Evolutionary conservation across 2,888 invertebrate genomes (phyloP), one percentile per base, ranked within the genome.

Genomic region (Platynereis dumerilii): DNA sequence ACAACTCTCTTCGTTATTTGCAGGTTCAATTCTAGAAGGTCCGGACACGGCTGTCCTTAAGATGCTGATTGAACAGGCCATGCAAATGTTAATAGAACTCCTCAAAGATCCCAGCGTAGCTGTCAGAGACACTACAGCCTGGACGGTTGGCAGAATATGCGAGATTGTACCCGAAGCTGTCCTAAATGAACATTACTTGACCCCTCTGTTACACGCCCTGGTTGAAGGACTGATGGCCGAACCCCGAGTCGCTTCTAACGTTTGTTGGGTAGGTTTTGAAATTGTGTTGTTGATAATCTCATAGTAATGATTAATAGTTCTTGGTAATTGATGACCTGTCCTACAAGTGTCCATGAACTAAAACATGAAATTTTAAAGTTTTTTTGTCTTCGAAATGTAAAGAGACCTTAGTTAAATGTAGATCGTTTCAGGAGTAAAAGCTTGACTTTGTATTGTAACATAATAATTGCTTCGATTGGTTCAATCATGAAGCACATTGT

Each of bases 141-240:
- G 99, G 99, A 95, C 96, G 0, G 92, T 99, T 75, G 97, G 98
- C 10, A 89, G 98, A 69, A 94, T 99, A 70, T 99, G 97, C 85
- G 99, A 99, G 84, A 91, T 96, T 63, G 92, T 96, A 61, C 96
- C 96, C 0, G 96, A 95, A 80, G 94, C 95, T 28, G 96, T 94
- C 0, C 93, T 97, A 63, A 94, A 92, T 66, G 82, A 82, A 82
- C 91, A 92, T 76, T 89, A 88, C 2, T 86, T 98, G 59, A 91
- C 91, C 65, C 88, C 86, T 89, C 91, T 85, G 29, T 78, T 88
- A 44, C 84, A 85, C 53, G 86, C 86, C 2, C 81, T 89, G 48
- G 85, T 86, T 1, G 80, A 83, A 74, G 96, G 96, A 0, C 86
- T 99, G 24, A 92, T 91, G 76, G 92, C 95, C 1, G 98, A 98